phyloP scores from a whole-genome alignment of 2,113 vertebrate genomes.

The Gallinago jamesoni region DNA sequence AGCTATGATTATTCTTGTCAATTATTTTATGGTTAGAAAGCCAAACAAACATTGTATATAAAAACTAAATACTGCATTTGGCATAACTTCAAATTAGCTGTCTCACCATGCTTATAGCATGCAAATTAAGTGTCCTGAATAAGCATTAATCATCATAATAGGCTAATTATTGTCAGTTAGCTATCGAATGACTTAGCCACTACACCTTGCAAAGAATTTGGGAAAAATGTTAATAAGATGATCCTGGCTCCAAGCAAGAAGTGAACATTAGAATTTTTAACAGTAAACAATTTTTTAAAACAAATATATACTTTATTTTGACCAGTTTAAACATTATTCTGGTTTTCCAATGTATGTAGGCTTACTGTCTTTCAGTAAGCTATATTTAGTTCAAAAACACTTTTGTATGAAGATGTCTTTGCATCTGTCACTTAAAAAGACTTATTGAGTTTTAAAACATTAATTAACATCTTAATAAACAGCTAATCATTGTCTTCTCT shows the following conservation, averaged over 20 bases:
- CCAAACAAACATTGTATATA: conserved; percentile 75
- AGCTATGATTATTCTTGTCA: conserved; percentile 81
- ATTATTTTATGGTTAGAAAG: conserved; percentile 78
- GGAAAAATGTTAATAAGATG: not conserved
- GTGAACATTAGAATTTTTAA: not conserved
- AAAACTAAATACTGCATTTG: conserved; percentile 65
- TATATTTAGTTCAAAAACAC: conserved; percentile 54
- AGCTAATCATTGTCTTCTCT: conserved; percentile 11
- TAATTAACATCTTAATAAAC: conserved; percentile 69
- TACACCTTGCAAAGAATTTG: not conserved
- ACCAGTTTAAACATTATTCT: conserved; percentile 39
- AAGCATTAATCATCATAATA: conserved; percentile 69
- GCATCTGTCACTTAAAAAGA: conserved; percentile 48
- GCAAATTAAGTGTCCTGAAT: conserved; percentile 67
- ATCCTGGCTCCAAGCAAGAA: not conserved
- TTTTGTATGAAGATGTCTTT: not conserved
- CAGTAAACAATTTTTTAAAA: not conserved
- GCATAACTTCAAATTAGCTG: conserved; percentile 68
- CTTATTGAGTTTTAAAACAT: conserved; percentile 67
- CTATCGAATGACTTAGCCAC: conserved; percentile 21
- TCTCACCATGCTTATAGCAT: conserved; percentile 22
- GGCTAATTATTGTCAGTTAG: conserved; percentile 70
- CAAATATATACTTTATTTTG: not conserved
- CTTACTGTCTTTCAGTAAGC: conserved; percentile 37
- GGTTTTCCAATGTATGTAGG: conserved; percentile 31